Evolutionary conservation across 2,888 invertebrate genomes (phyloP).

Genomic region (Drosophila kambysellisi): DNA sequence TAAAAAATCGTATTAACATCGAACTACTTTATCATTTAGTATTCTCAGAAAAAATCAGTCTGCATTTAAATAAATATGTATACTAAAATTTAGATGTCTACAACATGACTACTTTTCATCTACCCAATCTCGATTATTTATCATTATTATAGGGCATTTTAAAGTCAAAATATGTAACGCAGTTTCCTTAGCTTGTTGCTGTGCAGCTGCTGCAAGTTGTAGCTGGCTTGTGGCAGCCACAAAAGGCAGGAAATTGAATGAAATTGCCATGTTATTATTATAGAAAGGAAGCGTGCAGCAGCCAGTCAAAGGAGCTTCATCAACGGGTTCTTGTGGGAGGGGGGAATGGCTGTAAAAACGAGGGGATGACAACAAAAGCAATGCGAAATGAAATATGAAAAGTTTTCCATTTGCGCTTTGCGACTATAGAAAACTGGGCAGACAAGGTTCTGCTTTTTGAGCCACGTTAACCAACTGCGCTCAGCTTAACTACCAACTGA

Average conservation of each 20-base stretch:
- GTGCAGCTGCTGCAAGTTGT: constrained; percentile 15
- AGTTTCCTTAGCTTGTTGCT: not conserved
- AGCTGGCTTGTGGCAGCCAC: constrained; percentile 52
- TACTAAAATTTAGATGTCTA: not conserved
- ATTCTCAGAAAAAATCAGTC: not conserved
- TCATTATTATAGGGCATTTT: constrained; percentile 15
- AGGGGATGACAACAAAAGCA: not conserved
- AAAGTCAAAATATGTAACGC: not conserved
- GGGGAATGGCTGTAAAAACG: not conserved
- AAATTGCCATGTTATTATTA: constrained; percentile 76
- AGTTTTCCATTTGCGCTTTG: constrained; percentile 48
- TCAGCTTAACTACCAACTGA: constrained; percentile 43
- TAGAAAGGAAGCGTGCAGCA: constrained; percentile 62
- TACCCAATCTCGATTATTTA: not conserved
- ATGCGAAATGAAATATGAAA: constrained; percentile 32
- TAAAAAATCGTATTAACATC: not conserved
- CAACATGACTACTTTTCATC: not conserved
- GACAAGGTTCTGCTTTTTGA: not conserved
- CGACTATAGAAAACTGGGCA: constrained; percentile 15
- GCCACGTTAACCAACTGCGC: constrained; percentile 37
- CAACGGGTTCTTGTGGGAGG: not conserved
- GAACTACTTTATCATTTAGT: not conserved
- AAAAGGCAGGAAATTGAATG: constrained; percentile 74
- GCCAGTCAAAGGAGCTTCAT: constrained; percentile 17
- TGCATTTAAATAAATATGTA: not conserved